phyloP scores from a whole-genome alignment of 2,888 invertebrate genomes.

The Chloroclysta siterata region DNA sequence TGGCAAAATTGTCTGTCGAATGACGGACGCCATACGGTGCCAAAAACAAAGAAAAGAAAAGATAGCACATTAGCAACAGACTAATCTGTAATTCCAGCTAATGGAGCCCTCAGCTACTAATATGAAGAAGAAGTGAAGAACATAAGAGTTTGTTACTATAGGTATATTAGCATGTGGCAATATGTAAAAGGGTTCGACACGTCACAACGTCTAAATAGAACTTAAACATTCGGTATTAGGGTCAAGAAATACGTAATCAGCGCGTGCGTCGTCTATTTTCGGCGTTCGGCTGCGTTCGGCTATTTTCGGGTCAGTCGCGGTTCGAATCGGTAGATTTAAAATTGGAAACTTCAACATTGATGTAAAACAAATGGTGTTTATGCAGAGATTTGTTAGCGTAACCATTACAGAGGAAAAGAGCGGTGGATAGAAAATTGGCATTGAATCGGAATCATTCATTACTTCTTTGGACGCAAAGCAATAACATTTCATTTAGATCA shows the following conservation, averaged over 20 bases:
- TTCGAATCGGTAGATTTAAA: slow-evolving; percentile 66
- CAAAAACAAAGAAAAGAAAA: no score
- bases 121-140: no score
- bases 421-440: slow-evolving; percentile 5
- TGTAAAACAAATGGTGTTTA: slow-evolving; percentile 74
- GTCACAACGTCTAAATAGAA: slow-evolving; percentile 57
- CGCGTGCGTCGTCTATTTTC: slow-evolving; percentile 71
- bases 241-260: slow-evolving; percentile 77
- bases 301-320: slow-evolving; percentile 60
- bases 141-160: no score
- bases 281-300: slow-evolving; percentile 64
- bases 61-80: no score
- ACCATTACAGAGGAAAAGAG: slow-evolving; percentile 33
- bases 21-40: no score
- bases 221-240: slow-evolving; percentile 77
- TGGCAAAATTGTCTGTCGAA: no score
- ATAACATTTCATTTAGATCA: slow-evolving; percentile 6
- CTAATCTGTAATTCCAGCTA: no score
- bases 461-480: neutral
- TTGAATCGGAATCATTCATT: neutral
- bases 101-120: no score
- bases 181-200: slow-evolving; percentile 21
- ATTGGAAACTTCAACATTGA: slow-evolving; percentile 73
- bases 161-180: neutral
- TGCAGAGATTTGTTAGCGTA: slow-evolving; percentile 41